Evolutionary conservation across 2,797 vertebrate genomes (phyloP).

Genomic region (Rachycentron canadum): DNA sequence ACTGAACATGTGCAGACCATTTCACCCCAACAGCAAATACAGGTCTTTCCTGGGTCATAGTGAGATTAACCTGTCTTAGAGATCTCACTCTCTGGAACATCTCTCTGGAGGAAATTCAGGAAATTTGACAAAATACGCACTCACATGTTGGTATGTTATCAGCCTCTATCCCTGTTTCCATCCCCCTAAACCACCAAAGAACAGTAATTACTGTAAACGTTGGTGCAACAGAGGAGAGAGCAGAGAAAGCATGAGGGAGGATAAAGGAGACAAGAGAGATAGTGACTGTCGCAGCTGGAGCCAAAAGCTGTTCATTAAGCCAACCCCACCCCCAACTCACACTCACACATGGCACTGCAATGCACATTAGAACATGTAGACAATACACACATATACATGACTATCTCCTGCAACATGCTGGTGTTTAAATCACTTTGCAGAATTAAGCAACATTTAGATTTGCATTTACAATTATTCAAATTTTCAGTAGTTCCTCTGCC

Average conservation of each 20-base stretch:
- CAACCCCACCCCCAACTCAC: slow-evolving; percentile 53
- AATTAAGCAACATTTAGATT: slow-evolving; percentile 47
- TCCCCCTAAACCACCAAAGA: slow-evolving; percentile 51
- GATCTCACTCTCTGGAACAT: slow-evolving; percentile 33
- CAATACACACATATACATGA: slow-evolving; percentile 30
- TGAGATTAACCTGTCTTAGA: slow-evolving; percentile 24
- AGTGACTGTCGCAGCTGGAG: slow-evolving; percentile 59
- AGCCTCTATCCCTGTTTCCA: slow-evolving; percentile 33
- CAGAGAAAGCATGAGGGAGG: slow-evolving; percentile 41
- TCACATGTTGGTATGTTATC: slow-evolving; percentile 41
- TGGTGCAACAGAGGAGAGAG: slow-evolving; percentile 47
- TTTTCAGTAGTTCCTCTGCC: neutral
- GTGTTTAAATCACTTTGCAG: slow-evolving; percentile 36
- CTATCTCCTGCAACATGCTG: slow-evolving; percentile 40
- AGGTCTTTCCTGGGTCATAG: slow-evolving; percentile 24
- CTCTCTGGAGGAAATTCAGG: slow-evolving; percentile 30
- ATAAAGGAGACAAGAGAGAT: slow-evolving; percentile 65
- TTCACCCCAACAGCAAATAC: slow-evolving; percentile 25
- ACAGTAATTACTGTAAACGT: slow-evolving; percentile 69
- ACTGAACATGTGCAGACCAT: neutral
- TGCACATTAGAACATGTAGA: slow-evolving; percentile 16
- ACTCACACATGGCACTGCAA: slow-evolving; percentile 9
- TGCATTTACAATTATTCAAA: slow-evolving; percentile 33
- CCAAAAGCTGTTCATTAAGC: slow-evolving; percentile 70
- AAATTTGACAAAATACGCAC: slow-evolving; percentile 54